Evolutionary conservation across 2,888 invertebrate species (phyloP).

Genomic region (Agonopterix alstromeriana): DNA sequence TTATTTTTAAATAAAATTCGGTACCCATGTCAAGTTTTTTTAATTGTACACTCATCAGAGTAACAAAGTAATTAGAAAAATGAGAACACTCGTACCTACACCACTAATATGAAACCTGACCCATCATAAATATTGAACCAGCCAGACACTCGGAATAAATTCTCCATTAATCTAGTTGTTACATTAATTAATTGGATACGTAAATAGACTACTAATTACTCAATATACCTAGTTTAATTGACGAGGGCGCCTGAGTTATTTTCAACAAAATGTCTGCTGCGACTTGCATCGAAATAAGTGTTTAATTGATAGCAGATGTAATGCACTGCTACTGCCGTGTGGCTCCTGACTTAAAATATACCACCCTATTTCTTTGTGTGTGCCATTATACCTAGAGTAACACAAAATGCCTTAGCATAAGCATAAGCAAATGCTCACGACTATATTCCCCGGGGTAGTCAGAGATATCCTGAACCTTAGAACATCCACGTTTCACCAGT

Average conservation of each 20-base stretch:
- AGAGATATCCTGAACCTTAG: too few species aligned
- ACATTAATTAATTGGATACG: constrained; percentile 29
- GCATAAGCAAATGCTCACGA: too few species aligned
- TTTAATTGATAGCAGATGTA: constrained; percentile 18
- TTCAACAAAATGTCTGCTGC: not conserved
- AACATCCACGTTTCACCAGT: too few species aligned
- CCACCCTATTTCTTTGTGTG: too few species aligned
- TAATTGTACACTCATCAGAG: not conserved
- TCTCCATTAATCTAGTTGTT: constrained; percentile 14
- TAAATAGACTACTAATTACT: constrained; percentile 29
- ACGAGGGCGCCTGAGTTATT: constrained; percentile 1
- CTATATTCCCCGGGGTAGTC: too few species aligned
- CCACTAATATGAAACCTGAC: constrained; percentile 6
- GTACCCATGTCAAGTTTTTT: not conserved
- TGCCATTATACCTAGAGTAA: too few species aligned
- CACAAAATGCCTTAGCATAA: too few species aligned
- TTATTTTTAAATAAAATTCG: too few species aligned
- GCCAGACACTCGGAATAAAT: constrained; percentile 10
- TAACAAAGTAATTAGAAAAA: not conserved
- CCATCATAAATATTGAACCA: constrained; percentile 12
- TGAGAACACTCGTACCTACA: not conserved
- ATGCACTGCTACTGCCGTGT: not conserved
- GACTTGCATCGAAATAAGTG: not conserved
- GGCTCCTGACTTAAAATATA: too few species aligned
- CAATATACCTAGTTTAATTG: constrained; percentile 10